These are phyloP conservation scores for Aspidapion aeneum DNA, from an alignment of 2,888 invertebrate genomes.

Conservation along the genomic window DNA sequence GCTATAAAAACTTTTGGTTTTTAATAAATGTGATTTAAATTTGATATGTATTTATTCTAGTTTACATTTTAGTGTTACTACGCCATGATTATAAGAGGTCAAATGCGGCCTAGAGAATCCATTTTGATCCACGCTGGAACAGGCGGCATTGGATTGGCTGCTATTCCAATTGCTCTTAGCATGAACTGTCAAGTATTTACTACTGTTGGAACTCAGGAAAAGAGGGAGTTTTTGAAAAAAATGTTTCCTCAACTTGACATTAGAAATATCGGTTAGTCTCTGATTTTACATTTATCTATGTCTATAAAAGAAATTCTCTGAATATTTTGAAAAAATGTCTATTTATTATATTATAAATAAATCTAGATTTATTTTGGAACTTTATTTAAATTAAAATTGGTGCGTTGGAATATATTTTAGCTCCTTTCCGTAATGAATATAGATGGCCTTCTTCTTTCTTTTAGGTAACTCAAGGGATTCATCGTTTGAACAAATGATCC, in stretches of 20 bases:
- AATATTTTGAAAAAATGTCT: no score
- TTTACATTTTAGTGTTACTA: conserved; percentile 32
- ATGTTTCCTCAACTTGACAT: conserved; percentile 77
- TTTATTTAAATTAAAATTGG: no score
- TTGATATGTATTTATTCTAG: no score
- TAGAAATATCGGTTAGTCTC: conserved; percentile 63
- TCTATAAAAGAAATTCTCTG: no score
- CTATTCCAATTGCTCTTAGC: conserved; percentile 83
- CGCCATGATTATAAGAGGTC: conserved; percentile 27
- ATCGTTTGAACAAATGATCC: conserved; percentile 82
- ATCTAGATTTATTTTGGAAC: no score
- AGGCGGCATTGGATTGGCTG: conserved; percentile 90
- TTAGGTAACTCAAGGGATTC: conserved; percentile 80
- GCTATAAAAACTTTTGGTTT: no score
- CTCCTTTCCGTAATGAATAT: no score
- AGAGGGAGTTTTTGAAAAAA: conserved; percentile 76
- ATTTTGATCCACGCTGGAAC: conserved; percentile 48
- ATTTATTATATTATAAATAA: no score
- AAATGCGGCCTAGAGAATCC: conserved; percentile 27
- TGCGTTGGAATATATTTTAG: no score
- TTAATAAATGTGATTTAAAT: neutral
- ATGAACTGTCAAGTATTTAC: conserved; percentile 82
- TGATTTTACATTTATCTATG: neutral
- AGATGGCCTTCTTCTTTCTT: no score
- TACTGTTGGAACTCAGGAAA: conserved; percentile 82